Evolutionary conservation across 2,888 invertebrate genomes (phyloP), one percentile per base, ranked within the genome.

Genomic region (Pyrochroa serraticornis): DNA sequence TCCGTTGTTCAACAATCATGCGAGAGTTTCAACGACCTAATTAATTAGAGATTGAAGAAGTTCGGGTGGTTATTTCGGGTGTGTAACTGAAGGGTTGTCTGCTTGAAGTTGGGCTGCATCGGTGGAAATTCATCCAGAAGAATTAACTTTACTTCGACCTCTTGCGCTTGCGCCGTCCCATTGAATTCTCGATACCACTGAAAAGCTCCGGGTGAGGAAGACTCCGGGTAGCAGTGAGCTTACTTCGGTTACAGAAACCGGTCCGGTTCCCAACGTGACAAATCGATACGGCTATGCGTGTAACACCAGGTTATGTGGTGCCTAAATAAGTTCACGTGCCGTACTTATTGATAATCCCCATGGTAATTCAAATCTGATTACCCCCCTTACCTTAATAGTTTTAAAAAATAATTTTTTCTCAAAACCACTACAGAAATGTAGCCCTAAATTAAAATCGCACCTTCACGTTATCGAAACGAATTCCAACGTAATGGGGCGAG

Each of bases 171-270:
- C 43, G 48, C 38, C 42, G 34, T 31, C 45, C 42, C 46, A 9
- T 39, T 32, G 6, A 32, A 13, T 50, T 62, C 59, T 57, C 62
- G 60, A 62, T 66, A 63, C 62, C 58, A 66, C 64, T 62, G 63
- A 64, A 69, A 68, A 65, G 71, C 67, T 75, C 72, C 71, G 71
- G 73, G 73, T 71, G 65, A 62, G 66, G 60, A 64, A 64, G 64
- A 71, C 70, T 71, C 75, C 70, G 75, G 75, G 73, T 71, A 70
- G 71, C 72, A 77, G 77, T 76, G 72, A 77, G 77, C 76, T 72
- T 75, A 66, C 71, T 72, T 73, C 73, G 74, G 75, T 71, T 67
- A 70, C 71, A 74, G 77, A 71, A 72, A 68, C 67, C 71, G 71
- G 68, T 67, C 63, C 64, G 65, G 63, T 51, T 56, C 38, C 55